Base-by-base conservation (phyloP, 23 tunicate species). In the Corella eumyota region DNA sequence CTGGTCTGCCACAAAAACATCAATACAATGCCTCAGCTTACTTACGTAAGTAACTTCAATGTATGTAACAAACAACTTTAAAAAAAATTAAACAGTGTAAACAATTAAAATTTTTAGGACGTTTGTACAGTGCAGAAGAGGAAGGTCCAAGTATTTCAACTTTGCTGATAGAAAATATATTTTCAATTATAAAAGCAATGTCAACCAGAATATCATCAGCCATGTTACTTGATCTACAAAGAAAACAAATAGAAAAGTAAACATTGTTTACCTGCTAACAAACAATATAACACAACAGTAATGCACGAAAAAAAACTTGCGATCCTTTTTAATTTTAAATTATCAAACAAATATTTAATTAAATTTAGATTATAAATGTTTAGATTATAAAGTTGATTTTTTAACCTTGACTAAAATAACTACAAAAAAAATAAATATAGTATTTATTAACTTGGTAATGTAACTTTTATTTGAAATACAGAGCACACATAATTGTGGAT, bases 201-300 rank as follows among this genome's bases (percentile, higher is more conserved):
- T 32, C 70, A 6, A 44, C 64, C 23, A 35, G 72, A 27, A 75
- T 84, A 7, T 63, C 82, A n/a, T 29, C 78, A 1, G 69, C 94
- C 22, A 84, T 84, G 94, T 47, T 84, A 34, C 30, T 84, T 46
- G 83, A 84, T 64, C 50, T 84, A 7, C 69, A 75, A 27, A 34
- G 94, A 32, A 75, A 75, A 50, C 77, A 70, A 29, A 84, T 75
- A 38, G 94, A 84, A 44, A 75, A 66, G 94, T 75, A 15, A 6
- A 45, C 23, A n/a, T 9, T 13, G 1, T 40, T 11, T 40, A 15
- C 13, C 15, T 40, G 11, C 48, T 40, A 11, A 40, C 15, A 15
- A 40, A 40, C 48, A 9, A 9, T 40, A n/a, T n/a, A n/a, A n/a
- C n/a, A n/a, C n/a, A n/a, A n/a, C n/a, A n/a, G n/a, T n/a, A n/a